phyloP scores from a whole-genome alignment of 35 echinoderm and acorn worm genomes.

The Ophiothrix spiculata region DNA sequence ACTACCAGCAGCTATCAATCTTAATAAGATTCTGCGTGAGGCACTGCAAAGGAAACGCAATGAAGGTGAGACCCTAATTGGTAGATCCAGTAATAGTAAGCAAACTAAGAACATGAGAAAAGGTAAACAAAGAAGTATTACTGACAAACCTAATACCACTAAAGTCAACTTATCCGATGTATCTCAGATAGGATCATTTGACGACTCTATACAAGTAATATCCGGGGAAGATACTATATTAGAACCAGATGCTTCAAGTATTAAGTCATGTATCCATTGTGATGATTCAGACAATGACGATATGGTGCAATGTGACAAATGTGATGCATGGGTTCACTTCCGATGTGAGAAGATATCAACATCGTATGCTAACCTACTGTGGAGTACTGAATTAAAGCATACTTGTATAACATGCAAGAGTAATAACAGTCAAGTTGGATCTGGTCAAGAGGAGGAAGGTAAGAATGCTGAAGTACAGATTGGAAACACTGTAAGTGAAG shows the following conservation, averaged over 20 bases:
- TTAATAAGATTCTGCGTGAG: not conserved
- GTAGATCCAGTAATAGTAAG: too few relatives aligned
- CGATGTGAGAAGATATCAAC: not conserved
- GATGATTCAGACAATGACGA: not conserved
- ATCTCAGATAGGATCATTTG: not conserved
- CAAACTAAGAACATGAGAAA: too few relatives aligned
- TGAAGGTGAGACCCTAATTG: not conserved
- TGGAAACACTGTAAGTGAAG: too few relatives aligned
- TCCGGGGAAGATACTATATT: not conserved
- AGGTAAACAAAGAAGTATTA: too few relatives aligned
- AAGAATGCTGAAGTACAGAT: too few relatives aligned
- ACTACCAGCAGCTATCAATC: not conserved
- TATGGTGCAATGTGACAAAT: not conserved
- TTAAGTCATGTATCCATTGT: not conserved
- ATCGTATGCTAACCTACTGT: too few relatives aligned
- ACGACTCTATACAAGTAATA: not conserved
- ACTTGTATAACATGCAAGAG: too few relatives aligned
- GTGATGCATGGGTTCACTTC: not conserved
- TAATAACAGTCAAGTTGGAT: too few relatives aligned
- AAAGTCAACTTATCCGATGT: not conserved
- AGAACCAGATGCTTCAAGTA: not conserved
- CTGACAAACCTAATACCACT: too few relatives aligned
- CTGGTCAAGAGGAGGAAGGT: too few relatives aligned
- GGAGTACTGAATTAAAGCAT: too few relatives aligned
- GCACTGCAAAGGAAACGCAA: not conserved